Evolutionary conservation across 92 coral and sea anemone genomes (phyloP), one percentile per base, ranked within the genome.

Genomic region (Chrysogorgia sp.): DNA sequence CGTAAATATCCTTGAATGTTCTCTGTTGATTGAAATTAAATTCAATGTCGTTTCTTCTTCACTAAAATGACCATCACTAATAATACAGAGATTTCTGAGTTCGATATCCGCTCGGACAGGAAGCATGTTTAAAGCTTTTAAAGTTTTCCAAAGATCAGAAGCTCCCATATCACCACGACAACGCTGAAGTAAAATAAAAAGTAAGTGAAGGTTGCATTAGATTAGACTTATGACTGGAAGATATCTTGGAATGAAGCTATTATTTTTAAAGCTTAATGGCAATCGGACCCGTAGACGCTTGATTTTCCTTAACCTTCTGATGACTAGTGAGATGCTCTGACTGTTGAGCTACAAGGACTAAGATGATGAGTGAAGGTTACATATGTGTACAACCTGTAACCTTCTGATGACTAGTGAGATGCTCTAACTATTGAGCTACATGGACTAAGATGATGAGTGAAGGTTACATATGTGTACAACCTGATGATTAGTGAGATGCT

Each of bases 51-150:
- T 71, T 2, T 84, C 87, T 41, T 91, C 97, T 75, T 93, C 98
- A 28, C 94, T 89, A 89, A 91, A 94, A 89, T 93, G 97, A 71
- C 98, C 97, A 81, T 93, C 98, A n/a, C 97, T 89, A 82, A 93
- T 87, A 45, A 93, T 66, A 63, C 88, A 82, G 53, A 93, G 69
- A 53, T 91, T 93, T 28, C 98, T 88, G 65, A 91, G 86, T 85
- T 81, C 90, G 50, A 87, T 88, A 85, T 85, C 75, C 26, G 90
- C 83, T 53, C 62, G 34, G 15, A 87, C 75, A 19, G 92, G 92
- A 32, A 93, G 84, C 41, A 93, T 86, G 75, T 66, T 82, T 23
- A 89, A 80, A 9, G 85, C 74, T 35, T 79, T 90, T 43, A 93
- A 77, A 56, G 80, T 86, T 10, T 86, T 89, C 98, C 98, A 93